These are phyloP conservation scores for Aphaenogaster rudis DNA, from an alignment of 1,140 invertebrate species.

Conservation along the genomic window DNA sequence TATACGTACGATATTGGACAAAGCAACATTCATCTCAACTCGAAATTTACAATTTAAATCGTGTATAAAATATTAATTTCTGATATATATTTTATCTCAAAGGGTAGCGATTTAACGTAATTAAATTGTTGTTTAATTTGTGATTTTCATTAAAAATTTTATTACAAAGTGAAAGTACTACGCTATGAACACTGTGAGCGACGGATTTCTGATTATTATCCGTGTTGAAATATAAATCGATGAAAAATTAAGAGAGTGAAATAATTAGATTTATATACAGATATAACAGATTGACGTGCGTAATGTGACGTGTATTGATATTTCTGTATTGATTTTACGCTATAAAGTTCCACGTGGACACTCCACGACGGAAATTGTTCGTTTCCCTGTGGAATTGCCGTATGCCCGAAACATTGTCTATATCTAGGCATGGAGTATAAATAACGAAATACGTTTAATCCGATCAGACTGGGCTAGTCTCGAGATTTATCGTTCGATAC, in stretches of 20 bases:
- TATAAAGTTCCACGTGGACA: background rate
- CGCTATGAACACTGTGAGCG: background rate
- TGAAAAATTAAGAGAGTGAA: conserved; percentile 28
- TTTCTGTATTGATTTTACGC: conserved; percentile 29
- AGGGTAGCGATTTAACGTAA: conserved; percentile 23
- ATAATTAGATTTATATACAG: conserved; percentile 20
- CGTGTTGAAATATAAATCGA: conserved; percentile 1
- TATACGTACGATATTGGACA: background rate
- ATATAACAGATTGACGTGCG: background rate
- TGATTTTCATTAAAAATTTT: conserved; percentile 45
- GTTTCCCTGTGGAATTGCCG: conserved; percentile 48
- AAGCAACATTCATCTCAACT: conserved; percentile 7
- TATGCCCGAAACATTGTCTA: conserved; percentile 33
- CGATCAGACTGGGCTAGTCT: conserved; percentile 54
- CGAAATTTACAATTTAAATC: conserved; percentile 44
- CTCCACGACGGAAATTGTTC: conserved; percentile 33
- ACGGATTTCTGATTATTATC: background rate
- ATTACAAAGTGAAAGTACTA: background rate
- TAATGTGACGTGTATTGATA: conserved; percentile 33
- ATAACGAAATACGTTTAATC: conserved; percentile 64
- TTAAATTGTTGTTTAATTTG: conserved; percentile 39
- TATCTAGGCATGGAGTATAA: conserved; percentile 45
- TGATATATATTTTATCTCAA: background rate
- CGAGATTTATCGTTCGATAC: conserved; percentile 54
- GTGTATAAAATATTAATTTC: conserved; percentile 47